These are phyloP conservation scores for Semnornis frantzii DNA, from an alignment of 2,113 vertebrate genomes.

Conservation along the genomic window DNA sequence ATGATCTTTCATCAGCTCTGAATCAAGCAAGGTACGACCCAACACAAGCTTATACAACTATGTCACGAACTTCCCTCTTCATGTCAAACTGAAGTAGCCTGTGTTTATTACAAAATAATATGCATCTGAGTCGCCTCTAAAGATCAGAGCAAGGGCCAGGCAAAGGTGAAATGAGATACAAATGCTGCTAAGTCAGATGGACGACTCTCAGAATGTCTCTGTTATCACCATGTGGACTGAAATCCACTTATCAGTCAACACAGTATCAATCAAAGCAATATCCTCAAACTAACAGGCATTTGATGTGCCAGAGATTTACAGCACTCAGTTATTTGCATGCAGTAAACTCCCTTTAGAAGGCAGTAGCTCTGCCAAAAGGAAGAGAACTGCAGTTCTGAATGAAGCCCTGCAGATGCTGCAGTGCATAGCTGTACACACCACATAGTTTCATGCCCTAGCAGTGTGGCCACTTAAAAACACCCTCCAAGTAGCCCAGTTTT, in stretches of 20 bases:
- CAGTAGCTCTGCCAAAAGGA: not conserved
- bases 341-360: not conserved
- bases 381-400: not conserved
- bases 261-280: not conserved
- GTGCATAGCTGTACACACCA: not conserved
- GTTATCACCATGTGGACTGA: rapidly evolving
- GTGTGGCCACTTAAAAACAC: not conserved
- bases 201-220: not conserved
- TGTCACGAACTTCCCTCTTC: not conserved
- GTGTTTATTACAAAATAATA: not conserved
- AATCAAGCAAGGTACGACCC: not conserved
- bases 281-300: rapidly evolving
- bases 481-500: not conserved
- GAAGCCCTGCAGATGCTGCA: not conserved
- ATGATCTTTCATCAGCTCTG: not conserved
- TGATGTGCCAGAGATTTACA: not conserved
- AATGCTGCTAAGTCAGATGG: not conserved
- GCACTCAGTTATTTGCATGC: not conserved
- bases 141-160: not conserved
- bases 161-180: not conserved
- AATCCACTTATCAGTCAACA: not conserved
- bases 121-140: not conserved
- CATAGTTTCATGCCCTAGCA: not conserved
- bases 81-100: not conserved
- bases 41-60: not conserved